Base-by-base conservation (phyloP, 35 echinoderm and acorn worm genomes). In the Acanthaster planci region DNA sequence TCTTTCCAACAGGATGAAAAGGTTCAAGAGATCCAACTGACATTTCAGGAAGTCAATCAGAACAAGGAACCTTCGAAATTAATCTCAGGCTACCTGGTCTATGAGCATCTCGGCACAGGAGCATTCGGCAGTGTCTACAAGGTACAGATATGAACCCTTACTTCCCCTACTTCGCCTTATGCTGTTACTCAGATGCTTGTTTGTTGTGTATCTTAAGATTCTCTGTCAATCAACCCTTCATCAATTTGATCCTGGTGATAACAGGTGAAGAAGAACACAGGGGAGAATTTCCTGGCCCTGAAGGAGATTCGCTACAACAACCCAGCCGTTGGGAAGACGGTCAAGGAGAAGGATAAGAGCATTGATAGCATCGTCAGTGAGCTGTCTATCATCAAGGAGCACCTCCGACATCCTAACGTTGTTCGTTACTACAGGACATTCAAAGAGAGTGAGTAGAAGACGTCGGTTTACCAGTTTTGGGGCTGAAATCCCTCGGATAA, bases 61-160 rank as follows among this genome's bases (percentile, higher is more conserved):
- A 91, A 94, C 78, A 89, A 89, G 78, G 96, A 99, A 50, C 96
- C 96, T 1, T 89, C 84, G 5, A 92, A 94, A 40, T 99, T 88
- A 15, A 94, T 99, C 34, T 68, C 79, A 1, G 92, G 87, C 34
- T 99, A 99, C 60, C 82, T 87, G 0, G 96, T 99, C 17, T 99
- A 99, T 89, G 96, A 99, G 58, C 96, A 99, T 52, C 89, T 99
- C 4, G 96, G 96, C 23, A 99, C 92, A 15, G 96, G 96, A 17
- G 96, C 96, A 47, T 99, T 99, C 87, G 96, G 96, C 12, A 99
- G 96, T 91, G 96, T 99, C 39, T 99, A 92, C 67, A 99, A 99
- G 89, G 96, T 99, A 88, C 60, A 59, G 8, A 34, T 19, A 35
- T 67, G 16, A 67, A 67, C 23, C 59, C 59, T 31, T n/a, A n/a